Evolutionary conservation across 2,113 vertebrate species (phyloP).

Genomic region (Bettongia penicillata): DNA sequence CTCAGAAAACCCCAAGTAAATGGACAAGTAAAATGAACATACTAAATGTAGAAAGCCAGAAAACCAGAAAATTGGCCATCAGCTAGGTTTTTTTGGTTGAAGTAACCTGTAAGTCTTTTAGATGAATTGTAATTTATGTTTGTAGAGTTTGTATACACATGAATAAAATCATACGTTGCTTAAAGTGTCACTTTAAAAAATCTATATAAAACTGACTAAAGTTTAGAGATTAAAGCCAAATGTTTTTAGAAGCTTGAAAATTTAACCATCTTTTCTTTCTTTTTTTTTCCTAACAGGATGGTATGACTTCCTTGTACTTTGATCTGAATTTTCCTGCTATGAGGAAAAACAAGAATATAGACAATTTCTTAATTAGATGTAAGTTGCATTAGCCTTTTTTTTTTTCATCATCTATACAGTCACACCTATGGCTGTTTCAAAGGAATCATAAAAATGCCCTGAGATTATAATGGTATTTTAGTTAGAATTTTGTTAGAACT

Average conservation of each 20-base stretch:
- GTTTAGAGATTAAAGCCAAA: constrained; percentile 41
- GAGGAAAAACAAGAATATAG: constrained; percentile 99
- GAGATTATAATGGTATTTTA: not conserved
- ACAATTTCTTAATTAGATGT: constrained; percentile 99
- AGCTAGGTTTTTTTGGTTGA: not conserved
- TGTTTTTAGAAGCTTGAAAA: constrained; percentile 43
- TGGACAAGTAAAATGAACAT: not conserved
- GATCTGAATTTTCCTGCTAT: constrained; percentile 98
- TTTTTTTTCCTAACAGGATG: constrained; percentile 89
- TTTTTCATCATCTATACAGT: not conserved
- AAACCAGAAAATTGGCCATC: not conserved
- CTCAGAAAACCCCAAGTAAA: not conserved
- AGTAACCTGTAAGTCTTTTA: not conserved
- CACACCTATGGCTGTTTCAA: constrained; percentile 6
- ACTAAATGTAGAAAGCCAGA: not conserved
- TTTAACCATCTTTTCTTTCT: constrained; percentile 55
- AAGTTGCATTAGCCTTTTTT: constrained; percentile 83
- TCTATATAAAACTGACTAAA: not conserved
- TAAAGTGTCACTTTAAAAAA: not conserved
- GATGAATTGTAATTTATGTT: not conserved
- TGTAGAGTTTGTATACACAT: not conserved
- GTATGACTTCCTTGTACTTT: constrained; percentile 96
- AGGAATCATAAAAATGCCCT: not conserved
- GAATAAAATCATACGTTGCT: not conserved
- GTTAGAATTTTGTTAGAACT: not conserved